Evolutionary conservation across 2,888 invertebrate species (phyloP), one percentile per base, ranked within the genome.

Genomic region (Pedicia rivosa): DNA sequence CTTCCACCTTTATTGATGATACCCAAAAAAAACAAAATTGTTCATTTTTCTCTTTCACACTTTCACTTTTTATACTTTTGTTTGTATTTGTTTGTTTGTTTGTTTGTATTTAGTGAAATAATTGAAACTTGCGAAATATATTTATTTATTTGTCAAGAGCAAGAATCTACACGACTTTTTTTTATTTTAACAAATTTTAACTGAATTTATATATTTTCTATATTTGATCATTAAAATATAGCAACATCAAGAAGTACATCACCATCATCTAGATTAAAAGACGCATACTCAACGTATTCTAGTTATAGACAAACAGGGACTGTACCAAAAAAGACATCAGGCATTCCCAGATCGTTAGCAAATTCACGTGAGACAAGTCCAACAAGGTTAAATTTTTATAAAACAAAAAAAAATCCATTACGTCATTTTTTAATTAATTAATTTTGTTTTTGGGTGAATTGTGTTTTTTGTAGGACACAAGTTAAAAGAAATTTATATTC

Each of bases 231-330:
- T 41, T 53, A n/a, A n/a, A n/a, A n/a, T 58, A 19, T 64, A 90
- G 90, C 95, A 6, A 84, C 87, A 33, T 92, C 92, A 47, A 70
- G 95, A 27, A 91, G 91, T 4, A 87, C 87, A 36, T 94, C 94
- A 1, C 94, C 95, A 0, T 86, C 90, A 39, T 86, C 91, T 1
- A 75, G 88, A 43, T 62, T 80, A 44, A 74, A 76, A 39, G 83
- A 83, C 52, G 67, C 74, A 39, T 78, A 66, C 45, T 66, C 70
- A 37, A 70, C 46, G 7, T 48, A 52, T 35, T 50, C 52, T 25
- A 50, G 55, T 20, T 57, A 59, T 40, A 48, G 51, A 14, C 48
- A 44, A 42, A 65, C 67, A 1, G 63, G 62, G 43, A 61, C 70
- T 36, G 62, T 80, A 44, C 68, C 78, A 3, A 66, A 72, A 39